phyloP scores from a whole-genome alignment of 2,888 invertebrate species.

The Adelphocoris suturalis region DNA sequence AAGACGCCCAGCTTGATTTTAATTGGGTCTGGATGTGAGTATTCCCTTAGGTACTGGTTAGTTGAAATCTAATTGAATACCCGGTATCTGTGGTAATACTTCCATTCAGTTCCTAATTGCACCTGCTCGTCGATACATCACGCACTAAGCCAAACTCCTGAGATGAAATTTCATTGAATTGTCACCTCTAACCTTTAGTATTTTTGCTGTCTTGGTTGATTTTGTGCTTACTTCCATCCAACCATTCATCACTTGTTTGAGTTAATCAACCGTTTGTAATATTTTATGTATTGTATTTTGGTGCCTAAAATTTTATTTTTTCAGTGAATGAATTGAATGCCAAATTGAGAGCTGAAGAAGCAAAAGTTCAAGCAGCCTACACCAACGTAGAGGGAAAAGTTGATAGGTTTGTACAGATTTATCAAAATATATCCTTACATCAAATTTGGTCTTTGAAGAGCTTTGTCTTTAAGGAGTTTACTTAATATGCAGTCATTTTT shows the following conservation, averaged over 20 bases:
- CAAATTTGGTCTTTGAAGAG: no score
- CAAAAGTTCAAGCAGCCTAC: conserved; percentile 84
- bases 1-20: conserved; percentile 41
- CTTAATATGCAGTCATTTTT: no score
- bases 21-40: conserved; percentile 88
- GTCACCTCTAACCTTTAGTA: not conserved
- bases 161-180: conserved; percentile 5
- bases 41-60: conserved; percentile 99
- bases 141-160: conserved; percentile 30
- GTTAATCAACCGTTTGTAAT: not conserved
- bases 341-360: conserved; percentile 86
- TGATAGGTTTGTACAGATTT: conserved; percentile 85
- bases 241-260: not conserved
- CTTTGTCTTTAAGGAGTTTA: no score
- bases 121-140: conserved; percentile 31
- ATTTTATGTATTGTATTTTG: not conserved
- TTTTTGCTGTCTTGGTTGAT: not conserved
- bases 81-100: conserved; percentile 97
- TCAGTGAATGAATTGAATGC: conserved; percentile 88
- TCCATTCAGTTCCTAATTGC: conserved; percentile 80
- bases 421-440: no score
- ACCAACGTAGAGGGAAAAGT: conserved; percentile 88
- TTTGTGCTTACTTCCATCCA: not conserved
- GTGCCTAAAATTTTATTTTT: not conserved
- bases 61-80: conserved; percentile 77